phyloP scores from a whole-genome alignment of 2,888 invertebrate species.

The Drosophila rellima region DNA sequence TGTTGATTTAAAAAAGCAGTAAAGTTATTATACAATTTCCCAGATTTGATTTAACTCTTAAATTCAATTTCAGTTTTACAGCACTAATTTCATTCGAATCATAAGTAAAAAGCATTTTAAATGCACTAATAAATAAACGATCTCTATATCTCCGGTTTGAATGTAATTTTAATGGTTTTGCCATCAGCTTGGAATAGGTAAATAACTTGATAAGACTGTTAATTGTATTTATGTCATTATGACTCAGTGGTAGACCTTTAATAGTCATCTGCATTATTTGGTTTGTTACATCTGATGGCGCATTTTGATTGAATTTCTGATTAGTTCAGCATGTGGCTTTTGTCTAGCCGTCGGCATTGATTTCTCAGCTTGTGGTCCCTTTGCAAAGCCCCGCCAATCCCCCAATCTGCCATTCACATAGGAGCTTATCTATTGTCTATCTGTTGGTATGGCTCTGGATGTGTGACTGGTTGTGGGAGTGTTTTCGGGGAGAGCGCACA shows the following conservation, averaged over 20 bases:
- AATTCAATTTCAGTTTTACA: background rate
- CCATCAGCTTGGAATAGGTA: background rate
- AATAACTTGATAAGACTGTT: conserved; percentile 21
- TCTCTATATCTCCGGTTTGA: background rate
- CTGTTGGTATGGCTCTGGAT: conserved; percentile 21
- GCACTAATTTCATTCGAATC: background rate
- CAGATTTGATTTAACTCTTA: no score
- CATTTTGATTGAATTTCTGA: conserved; percentile 78
- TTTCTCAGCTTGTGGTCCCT: conserved; percentile 67
- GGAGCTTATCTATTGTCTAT: conserved; percentile 62
- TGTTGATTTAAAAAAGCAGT: no score
- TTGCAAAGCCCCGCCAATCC: conserved; percentile 21
- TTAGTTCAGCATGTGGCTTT: conserved; percentile 72
- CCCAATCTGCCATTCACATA: conserved; percentile 9
- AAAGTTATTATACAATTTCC: no score
- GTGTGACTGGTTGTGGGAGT: conserved; percentile 26
- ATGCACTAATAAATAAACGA: background rate
- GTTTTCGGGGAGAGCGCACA: conserved; percentile 1
- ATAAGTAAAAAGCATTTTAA: background rate
- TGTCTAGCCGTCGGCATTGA: conserved; percentile 68
- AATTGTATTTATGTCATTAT: conserved; percentile 18
- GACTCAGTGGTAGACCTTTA: conserved; percentile 12
- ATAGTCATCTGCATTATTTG: conserved; percentile 40
- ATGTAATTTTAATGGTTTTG: background rate
- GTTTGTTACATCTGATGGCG: conserved; percentile 50